Base-by-base conservation (phyloP, 2,888 invertebrate genomes). In the Polyploca ridens region DNA sequence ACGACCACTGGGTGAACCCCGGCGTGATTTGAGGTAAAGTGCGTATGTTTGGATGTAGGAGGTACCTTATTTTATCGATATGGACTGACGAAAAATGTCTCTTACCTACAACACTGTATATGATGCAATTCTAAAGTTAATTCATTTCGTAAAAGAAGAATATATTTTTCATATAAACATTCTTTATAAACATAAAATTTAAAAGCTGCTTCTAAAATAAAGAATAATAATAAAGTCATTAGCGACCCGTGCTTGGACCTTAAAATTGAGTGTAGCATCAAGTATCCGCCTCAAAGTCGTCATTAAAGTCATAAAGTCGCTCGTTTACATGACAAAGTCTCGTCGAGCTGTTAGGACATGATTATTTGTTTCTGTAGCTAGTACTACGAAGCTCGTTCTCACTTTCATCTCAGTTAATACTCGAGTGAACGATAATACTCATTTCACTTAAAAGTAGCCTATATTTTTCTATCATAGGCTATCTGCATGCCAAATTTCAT, bases 281-380 rank as follows among this genome's bases (percentile, higher is more conserved):
- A 60, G 38, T 35, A 38, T 41, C 61, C 41, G 54, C 41, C 14
- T 61, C 61, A 61, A 61, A 41, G 64, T 65, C 69, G 68, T 69
- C 68, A 70, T 66, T 69, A 68, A 76, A 75, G 72, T 81, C 82
- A 76, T 86, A 84, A 86, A 83, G 75, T 78, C 75, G 75, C 84
- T 90, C 88, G 87, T 90, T 90, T 90, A 86, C 90, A 90, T 90
- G 84, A 90, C 88, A 89, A 88, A 90, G 89, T 83, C 84, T 75
- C 75, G 76, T 76, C 76, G 78, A 73, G 83, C 82, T 80, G 81
- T 87, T 84, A 82, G 80, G 71, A 82, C 79, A 82, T 82, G 83
- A 89, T 89, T 88, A 89, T 87, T 84, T 79, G 66, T 64, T 64
- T 57, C 71, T 67, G 63, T 67, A 63, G 64, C 62, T 8, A 27